These are phyloP conservation scores for Brachirus orientalis DNA, from an alignment of 2,113 vertebrate species.

Conservation along the genomic window DNA sequence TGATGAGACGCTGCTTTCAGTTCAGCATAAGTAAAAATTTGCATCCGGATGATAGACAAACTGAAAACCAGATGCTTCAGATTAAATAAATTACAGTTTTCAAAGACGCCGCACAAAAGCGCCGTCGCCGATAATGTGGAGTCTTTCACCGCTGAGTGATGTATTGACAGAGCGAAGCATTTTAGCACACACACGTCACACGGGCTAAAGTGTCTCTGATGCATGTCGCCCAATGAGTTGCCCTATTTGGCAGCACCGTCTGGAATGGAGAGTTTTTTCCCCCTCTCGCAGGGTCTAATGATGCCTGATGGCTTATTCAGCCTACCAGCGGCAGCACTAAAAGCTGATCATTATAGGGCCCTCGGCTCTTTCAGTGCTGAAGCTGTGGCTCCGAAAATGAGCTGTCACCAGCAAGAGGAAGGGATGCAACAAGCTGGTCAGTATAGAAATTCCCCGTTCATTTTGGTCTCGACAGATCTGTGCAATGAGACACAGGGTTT, in stretches of 20 bases:
- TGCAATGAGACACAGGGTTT: slow-evolving; percentile 36
- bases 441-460: slow-evolving; percentile 37
- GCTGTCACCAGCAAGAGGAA: slow-evolving; percentile 74
- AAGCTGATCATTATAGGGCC: slow-evolving; percentile 83
- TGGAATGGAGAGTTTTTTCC: slow-evolving; percentile 63
- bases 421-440: slow-evolving; percentile 60
- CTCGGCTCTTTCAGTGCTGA: slow-evolving; percentile 70
- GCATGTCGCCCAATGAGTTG: slow-evolving; percentile 53
- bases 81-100: slow-evolving; percentile 22
- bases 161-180: slow-evolving; percentile 18
- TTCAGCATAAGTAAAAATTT: background rate
- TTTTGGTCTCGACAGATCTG: slow-evolving; percentile 44
- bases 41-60: background rate
- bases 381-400: slow-evolving; percentile 80
- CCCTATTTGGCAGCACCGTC: slow-evolving; percentile 55
- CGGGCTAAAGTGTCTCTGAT: slow-evolving; percentile 40
- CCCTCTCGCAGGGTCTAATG: slow-evolving; percentile 77
- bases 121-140: slow-evolving; percentile 2
- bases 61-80: background rate
- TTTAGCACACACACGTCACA: slow-evolving; percentile 17
- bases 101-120: slow-evolving; percentile 13
- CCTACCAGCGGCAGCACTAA: slow-evolving; percentile 73
- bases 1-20: background rate
- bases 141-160: slow-evolving; percentile 20
- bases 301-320: slow-evolving; percentile 81